Evolutionary conservation across 1,140 invertebrate genomes (phyloP), one percentile per base, ranked within the genome.

Genomic region (Conopomorpha cramerella): DNA sequence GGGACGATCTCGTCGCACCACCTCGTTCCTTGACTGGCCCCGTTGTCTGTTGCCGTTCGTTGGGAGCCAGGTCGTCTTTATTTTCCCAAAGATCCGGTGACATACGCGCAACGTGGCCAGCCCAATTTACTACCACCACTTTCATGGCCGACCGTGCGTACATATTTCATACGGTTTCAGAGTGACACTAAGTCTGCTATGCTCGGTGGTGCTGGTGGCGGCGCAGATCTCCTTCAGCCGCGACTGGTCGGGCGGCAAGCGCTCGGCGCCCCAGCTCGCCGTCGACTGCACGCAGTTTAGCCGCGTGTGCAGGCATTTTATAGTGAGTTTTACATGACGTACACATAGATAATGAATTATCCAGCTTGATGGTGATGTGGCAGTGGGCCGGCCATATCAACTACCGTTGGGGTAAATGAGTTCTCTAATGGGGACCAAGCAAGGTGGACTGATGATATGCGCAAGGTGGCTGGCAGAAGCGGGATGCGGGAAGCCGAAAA

Each of bases 141-240:
- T n/a, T n/a, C n/a, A n/a, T n/a, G n/a, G n/a, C n/a, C n/a, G n/a
- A n/a, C n/a, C n/a, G n/a, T n/a, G n/a, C n/a, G n/a, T n/a, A n/a
- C n/a, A n/a, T n/a, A n/a, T n/a, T n/a, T n/a, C n/a, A n/a, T n/a
- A n/a, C n/a, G n/a, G n/a, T n/a, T n/a, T n/a, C n/a, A n/a, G n/a
- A n/a, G n/a, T n/a, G n/a, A n/a, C n/a, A n/a, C 19, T 23, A 10
- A 23, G 4, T 4, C 19, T 46, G 11, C 37, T 38, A 25, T 14
- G 62, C 43, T 47, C 38, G 25, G 39, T 34, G 27, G 52, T 51
- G 36, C 47, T 67, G 43, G 59, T 63, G 4, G 55, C 63, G 1
- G 51, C 61, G 11, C 68, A 73, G 36, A 57, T 73, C 18, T 70
- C 68, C 12, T 73, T 73, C 58, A 73, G 68, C 39, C 51, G 62